These are phyloP conservation scores for Hylia prasina DNA, from an alignment of 2,113 vertebrate genomes.

Conservation along the genomic window DNA sequence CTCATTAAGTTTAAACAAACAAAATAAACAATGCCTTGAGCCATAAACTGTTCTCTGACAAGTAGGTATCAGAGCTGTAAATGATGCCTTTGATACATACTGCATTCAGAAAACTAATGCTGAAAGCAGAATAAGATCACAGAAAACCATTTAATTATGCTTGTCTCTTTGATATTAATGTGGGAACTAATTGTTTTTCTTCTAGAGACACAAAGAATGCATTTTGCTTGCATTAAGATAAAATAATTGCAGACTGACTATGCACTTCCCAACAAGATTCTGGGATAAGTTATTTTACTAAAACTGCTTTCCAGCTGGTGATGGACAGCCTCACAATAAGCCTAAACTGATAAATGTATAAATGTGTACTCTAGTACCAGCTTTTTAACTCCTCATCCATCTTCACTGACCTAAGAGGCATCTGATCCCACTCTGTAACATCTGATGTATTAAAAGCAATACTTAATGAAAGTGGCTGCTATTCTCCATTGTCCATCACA, in stretches of 20 bases:
- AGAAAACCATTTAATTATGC: background rate
- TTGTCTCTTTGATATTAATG: background rate
- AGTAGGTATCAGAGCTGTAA: background rate
- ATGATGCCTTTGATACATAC: rapidly evolving
- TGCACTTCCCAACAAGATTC: background rate
- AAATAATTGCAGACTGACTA: background rate
- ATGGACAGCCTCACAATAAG: background rate
- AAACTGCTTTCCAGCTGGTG: background rate
- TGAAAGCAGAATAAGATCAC: background rate
- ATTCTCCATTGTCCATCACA: background rate
- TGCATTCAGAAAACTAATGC: background rate
- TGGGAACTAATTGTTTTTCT: background rate
- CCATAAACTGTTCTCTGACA: background rate
- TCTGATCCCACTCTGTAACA: background rate
- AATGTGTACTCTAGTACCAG: background rate
- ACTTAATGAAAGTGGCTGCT: background rate
- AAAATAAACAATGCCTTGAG: background rate
- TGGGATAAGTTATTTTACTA: background rate
- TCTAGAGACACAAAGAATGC: background rate
- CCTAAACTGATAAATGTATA: background rate
- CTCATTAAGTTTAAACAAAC: background rate
- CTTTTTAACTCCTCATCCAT: background rate
- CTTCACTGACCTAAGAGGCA: background rate
- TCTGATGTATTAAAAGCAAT: background rate
- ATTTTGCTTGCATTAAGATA: background rate